Base-by-base conservation (phyloP, 1,140 invertebrate species). In the Proales similis region DNA sequence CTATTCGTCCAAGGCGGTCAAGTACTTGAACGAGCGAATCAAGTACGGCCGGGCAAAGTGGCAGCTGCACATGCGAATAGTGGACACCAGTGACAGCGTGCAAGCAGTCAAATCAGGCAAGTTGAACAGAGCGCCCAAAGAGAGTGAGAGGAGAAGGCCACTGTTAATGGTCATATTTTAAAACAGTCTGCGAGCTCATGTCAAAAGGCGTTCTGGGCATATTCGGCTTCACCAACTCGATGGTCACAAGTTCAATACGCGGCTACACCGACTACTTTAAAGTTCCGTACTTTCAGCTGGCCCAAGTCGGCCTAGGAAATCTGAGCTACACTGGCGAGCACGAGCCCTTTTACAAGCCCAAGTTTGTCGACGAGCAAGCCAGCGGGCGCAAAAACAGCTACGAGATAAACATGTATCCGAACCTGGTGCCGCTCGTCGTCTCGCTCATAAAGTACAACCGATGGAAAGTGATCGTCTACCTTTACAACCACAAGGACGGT, bases 261-360 rank as follows among this genome's bases (percentile, higher is more conserved):
- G 91, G 89, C 0, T 92, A 91, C 77, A 86, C 86, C 67, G 90
- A 91, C 73, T 91, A 88, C 3, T 95, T 93, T 74, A 87, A 91
- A 74, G 88, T 94, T 85, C 90, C 90, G 14, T 93, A n/a, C n/a
- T n/a, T n/a, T n/a, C n/a, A n/a, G n/a, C n/a, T n/a, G n/a, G n/a
- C n/a, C n/a, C n/a, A n/a, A n/a, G n/a, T n/a, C n/a, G n/a, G n/a
- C n/a, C n/a, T n/a, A n/a, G n/a, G n/a, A n/a, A n/a, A n/a, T n/a
- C n/a, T n/a, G n/a, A n/a, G n/a, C n/a, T n/a, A n/a, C n/a, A n/a
- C n/a, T n/a, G n/a, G n/a, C n/a, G n/a, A n/a, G n/a, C n/a, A n/a
- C n/a, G n/a, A n/a, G n/a, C n/a, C n/a, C n/a, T n/a, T n/a, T n/a
- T n/a, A 3, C 4, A 3, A 42, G 11, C 11, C 27, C 48, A 14